Percentiles rank a stretch among this genome's conserved stretches.
These are phyloP conservation scores for Octomys mimax DNA, from an alignment of 2,797 vertebrate species.

Conservation along the genomic window DNA sequence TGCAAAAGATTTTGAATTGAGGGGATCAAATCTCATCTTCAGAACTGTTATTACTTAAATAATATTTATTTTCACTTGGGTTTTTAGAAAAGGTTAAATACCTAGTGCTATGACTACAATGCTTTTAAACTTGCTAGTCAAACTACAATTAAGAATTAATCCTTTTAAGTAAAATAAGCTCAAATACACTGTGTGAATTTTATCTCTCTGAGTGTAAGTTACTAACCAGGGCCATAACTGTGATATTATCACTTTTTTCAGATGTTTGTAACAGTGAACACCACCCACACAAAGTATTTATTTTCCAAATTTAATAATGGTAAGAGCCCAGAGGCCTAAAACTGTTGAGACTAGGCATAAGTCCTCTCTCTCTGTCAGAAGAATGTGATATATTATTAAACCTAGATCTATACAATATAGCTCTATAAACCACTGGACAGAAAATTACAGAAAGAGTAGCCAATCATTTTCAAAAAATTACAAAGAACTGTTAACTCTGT, in stretches of 20 bases:
- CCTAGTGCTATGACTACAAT: neutral
- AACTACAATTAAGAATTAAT: neutral
- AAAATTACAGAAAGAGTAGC: constrained; percentile 34
- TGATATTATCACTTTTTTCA: constrained; percentile 18
- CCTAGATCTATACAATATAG: neutral
- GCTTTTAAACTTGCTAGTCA: constrained; percentile 18
- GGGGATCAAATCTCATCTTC: constrained; percentile 45
- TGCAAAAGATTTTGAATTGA: constrained; percentile 3
- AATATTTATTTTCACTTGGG: constrained; percentile 14
- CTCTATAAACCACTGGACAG: neutral
- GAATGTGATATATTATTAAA: neutral
- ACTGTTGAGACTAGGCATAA: neutral
- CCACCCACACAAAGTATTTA: constrained; percentile 2
- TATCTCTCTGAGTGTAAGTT: neutral
- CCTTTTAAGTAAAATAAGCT: constrained; percentile 29
- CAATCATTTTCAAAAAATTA: neutral
- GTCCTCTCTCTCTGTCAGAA: constrained; percentile 39
- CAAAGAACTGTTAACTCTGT: neutral
- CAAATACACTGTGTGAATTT: neutral
- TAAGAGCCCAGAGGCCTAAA: neutral
- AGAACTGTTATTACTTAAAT: constrained; percentile 46
- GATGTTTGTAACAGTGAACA: neutral
- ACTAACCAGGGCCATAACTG: neutral
- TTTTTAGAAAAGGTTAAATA: constrained; percentile 42
- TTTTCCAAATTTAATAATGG: neutral